These are phyloP conservation scores for Fulica atra DNA, from an alignment of 2,113 vertebrate species.

Conservation along the genomic window DNA sequence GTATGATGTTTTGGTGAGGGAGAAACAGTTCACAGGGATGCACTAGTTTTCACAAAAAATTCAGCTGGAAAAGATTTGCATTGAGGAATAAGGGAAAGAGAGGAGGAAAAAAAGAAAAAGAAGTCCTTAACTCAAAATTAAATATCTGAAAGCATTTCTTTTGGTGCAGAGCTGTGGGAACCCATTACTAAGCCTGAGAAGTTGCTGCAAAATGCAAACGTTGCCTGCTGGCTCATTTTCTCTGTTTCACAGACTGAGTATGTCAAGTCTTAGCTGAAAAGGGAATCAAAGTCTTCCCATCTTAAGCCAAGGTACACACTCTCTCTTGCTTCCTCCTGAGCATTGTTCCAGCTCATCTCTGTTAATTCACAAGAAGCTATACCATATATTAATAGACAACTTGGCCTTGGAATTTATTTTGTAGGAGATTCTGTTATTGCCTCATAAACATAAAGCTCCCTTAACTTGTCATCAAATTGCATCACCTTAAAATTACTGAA, in stretches of 20 bases:
- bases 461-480: slow-evolving; percentile 20
- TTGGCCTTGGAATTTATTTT: slow-evolving; percentile 35
- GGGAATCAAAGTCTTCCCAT: not conserved
- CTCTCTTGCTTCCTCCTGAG: not conserved
- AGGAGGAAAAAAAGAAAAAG: not conserved
- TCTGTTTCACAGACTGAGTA: not conserved
- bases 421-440: slow-evolving; percentile 1
- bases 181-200: not conserved
- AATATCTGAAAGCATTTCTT: not conserved
- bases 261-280: not conserved
- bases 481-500: slow-evolving; percentile 25
- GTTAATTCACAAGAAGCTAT: not conserved
- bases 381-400: not conserved
- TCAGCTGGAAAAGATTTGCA: not conserved
- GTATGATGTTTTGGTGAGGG: not conserved
- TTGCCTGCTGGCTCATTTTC: not conserved
- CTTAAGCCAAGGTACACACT: not conserved
- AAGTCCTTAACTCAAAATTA: not conserved
- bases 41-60: not conserved
- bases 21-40: not conserved
- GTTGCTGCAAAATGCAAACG: not conserved
- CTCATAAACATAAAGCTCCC: slow-evolving; percentile 21
- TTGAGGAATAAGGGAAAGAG: not conserved
- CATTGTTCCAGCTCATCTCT: not conserved
- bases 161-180: not conserved